Conservation (phyloP, 2,113 vertebrate genomes). For the Petrocephalus microphthalmus region DNA sequence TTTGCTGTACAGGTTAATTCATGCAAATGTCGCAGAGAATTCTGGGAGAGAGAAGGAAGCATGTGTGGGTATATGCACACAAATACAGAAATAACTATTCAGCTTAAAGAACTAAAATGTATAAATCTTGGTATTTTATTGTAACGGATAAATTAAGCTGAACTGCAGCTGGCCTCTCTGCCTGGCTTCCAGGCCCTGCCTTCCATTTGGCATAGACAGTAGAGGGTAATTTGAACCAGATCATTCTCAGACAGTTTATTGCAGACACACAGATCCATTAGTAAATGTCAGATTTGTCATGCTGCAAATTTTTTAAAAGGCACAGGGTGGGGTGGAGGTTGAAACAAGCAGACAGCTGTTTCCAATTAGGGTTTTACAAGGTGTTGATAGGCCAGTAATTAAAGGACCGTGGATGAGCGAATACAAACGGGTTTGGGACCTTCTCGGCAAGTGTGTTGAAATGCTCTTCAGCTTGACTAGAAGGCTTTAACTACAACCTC, state of each 20-base stretch:
- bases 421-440: constrained; percentile 53
- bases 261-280: constrained; percentile 47
- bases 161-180: background rate
- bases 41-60: constrained; percentile 38
- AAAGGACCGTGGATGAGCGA: constrained; percentile 61
- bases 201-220: constrained; percentile 24
- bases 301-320: constrained; percentile 41
- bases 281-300: constrained; percentile 54
- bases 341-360: constrained; percentile 61
- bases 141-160: background rate
- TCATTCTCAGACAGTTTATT: constrained; percentile 31
- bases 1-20: constrained; percentile 50
- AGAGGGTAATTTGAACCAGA: constrained; percentile 40
- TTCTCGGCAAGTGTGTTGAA: constrained; percentile 8
- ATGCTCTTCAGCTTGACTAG: background rate
- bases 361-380: constrained; percentile 64
- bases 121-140: background rate
- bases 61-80: constrained; percentile 33
- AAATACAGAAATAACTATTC: background rate
- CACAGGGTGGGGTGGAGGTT: constrained; percentile 35
- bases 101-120: background rate
- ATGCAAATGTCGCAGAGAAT: constrained; percentile 53
- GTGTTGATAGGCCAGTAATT: constrained; percentile 64
- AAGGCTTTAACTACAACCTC: background rate
- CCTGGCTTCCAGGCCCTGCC: background rate